These are phyloP conservation scores for Acrobasis repandana DNA, from an alignment of 2,888 invertebrate genomes.

Conservation along the genomic window DNA sequence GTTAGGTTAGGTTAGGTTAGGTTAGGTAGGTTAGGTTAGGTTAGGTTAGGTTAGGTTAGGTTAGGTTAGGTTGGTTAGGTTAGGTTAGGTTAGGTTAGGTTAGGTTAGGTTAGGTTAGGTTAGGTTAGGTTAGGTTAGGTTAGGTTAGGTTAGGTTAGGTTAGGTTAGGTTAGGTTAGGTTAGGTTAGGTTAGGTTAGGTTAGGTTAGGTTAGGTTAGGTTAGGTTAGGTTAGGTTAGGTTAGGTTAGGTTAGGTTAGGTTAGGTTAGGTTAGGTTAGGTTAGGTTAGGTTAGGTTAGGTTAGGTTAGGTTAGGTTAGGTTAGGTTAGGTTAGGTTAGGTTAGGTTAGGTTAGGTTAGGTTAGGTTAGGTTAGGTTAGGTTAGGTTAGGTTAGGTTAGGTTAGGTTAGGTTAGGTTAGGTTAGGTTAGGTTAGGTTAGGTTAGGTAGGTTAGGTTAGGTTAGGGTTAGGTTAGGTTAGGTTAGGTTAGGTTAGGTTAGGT, in stretches of 20 bases:
- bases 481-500: conserved; percentile 30
- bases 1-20: conserved; percentile 33
- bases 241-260: conserved; percentile 28
- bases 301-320: conserved; percentile 30
- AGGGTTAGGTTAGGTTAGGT: conserved; percentile 22
- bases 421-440: conserved; percentile 27
- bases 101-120: conserved; percentile 29
- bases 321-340: conserved; percentile 31
- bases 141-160: conserved; percentile 28
- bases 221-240: conserved; percentile 26
- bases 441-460: no score
- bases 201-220: conserved; percentile 28
- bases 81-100: conserved; percentile 33
- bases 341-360: conserved; percentile 24
- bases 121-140: conserved; percentile 27
- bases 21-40: no score
- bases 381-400: conserved; percentile 27
- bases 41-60: no score
- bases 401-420: conserved; percentile 24
- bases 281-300: conserved; percentile 31
- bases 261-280: conserved; percentile 28
- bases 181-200: conserved; percentile 28
- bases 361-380: conserved; percentile 29
- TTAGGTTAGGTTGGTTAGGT: no score
- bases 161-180: conserved; percentile 29